These are phyloP conservation scores for Galago senegalensis DNA, from an alignment of 2,797 vertebrate species.

Conservation along the genomic window DNA sequence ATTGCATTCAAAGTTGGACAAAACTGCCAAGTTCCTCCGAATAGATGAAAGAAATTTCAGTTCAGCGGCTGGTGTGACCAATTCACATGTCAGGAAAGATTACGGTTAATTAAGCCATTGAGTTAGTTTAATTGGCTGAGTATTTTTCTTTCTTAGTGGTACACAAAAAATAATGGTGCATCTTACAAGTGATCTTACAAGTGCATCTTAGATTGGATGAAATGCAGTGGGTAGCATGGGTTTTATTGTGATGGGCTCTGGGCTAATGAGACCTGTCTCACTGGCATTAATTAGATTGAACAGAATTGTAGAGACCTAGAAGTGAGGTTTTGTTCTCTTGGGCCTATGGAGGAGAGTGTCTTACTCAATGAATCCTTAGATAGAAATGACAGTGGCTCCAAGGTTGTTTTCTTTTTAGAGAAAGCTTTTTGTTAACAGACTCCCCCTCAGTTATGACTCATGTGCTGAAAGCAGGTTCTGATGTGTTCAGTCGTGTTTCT, in stretches of 20 bases:
- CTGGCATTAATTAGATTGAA: constrained; percentile 13
- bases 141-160: constrained; percentile 56
- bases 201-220: constrained; percentile 22
- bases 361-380: constrained; percentile 22
- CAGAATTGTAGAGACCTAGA: background rate
- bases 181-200: background rate
- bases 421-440: constrained; percentile 8
- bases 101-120: constrained; percentile 60
- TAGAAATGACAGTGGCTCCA: background rate
- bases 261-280: constrained; percentile 32
- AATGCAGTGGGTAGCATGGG: background rate
- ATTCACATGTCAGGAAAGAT: constrained; percentile 32
- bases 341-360: background rate
- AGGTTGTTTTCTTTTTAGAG: constrained; percentile 12
- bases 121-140: constrained; percentile 72
- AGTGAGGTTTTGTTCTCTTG: constrained; percentile 33
- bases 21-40: constrained; percentile 23
- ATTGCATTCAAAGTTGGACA: background rate
- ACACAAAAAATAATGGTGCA: constrained; percentile 39
- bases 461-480: background rate
- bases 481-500: background rate
- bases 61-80: constrained; percentile 8
- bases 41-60: constrained; percentile 55
- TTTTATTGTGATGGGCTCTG: background rate
- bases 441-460: background rate